These are phyloP conservation scores for Glyptemys insculpta DNA, from an alignment of 2,797 vertebrate genomes.

Conservation along the genomic window DNA sequence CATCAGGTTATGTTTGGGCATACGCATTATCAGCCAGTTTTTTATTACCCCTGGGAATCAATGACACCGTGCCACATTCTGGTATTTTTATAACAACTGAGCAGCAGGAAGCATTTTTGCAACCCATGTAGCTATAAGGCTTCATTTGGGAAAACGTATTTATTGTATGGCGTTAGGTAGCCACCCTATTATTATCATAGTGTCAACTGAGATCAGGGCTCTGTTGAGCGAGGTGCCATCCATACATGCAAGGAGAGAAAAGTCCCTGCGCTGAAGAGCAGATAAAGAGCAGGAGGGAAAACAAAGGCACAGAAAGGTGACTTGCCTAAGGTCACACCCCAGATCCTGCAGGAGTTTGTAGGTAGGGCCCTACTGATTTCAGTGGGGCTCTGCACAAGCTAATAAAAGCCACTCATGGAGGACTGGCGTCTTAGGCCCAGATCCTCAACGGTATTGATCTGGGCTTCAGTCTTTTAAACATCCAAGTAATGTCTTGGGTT, in stretches of 20 bases:
- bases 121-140: not conserved
- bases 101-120: not conserved
- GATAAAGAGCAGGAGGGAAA: not conserved
- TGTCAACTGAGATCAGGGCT: not conserved
- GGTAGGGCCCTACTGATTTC: not conserved
- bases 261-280: not conserved
- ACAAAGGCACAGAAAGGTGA: not conserved
- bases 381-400: not conserved
- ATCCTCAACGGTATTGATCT: not conserved
- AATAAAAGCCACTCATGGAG: not conserved
- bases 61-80: not conserved
- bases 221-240: not conserved
- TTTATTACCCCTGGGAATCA: not conserved
- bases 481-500: not conserved
- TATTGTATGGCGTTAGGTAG: rapidly evolving
- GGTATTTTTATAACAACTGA: not conserved
- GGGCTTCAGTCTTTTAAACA: not conserved
- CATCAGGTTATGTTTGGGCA: rapidly evolving
- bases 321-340: not conserved
- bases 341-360: not conserved
- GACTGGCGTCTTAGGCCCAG: not conserved
- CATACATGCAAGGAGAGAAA: rapidly evolving
- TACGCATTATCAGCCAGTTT: rapidly evolving
- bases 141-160: not conserved
- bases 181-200: not conserved